phyloP scores from a whole-genome alignment of 2,888 invertebrate species.

The Glyphotaelius pellucidus region DNA sequence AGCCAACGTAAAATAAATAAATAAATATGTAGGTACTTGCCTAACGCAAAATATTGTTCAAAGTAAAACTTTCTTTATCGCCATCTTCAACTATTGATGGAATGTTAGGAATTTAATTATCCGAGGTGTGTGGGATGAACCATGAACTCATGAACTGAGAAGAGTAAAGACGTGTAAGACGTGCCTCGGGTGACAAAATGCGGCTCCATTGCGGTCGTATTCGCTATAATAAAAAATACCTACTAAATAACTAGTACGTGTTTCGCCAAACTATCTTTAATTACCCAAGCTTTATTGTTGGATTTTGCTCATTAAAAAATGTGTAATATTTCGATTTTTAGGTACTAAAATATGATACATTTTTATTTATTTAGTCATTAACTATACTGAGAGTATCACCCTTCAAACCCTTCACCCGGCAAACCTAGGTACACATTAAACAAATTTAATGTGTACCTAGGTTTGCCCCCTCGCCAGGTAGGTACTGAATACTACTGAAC shows the following conservation, averaged over 20 bases:
- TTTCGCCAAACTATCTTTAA: neutral
- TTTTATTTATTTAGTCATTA: neutral
- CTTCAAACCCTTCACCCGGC: too few species aligned
- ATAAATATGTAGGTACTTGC: too few species aligned
- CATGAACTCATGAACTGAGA: too few species aligned
- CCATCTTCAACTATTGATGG: neutral
- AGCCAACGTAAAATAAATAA: too few species aligned
- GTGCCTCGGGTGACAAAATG: neutral
- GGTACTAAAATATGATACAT: neutral
- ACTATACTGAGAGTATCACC: too few species aligned
- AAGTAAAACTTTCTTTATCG: neutral
- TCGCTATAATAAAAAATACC: neutral
- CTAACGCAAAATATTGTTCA: neutral
- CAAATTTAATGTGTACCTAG: too few species aligned
- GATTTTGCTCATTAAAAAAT: neutral
- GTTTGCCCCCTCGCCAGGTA: too few species aligned
- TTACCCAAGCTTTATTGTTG: neutral
- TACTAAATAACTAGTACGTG: neutral
- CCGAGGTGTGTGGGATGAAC: neutral
- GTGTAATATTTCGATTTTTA: neutral
- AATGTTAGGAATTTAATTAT: neutral
- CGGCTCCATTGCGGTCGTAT: neutral
- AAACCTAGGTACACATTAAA: too few species aligned
- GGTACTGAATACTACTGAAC: too few species aligned
- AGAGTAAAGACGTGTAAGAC: neutral